Base-by-base conservation (phyloP, 2,113 vertebrate genomes). In the Columba janthina region DNA sequence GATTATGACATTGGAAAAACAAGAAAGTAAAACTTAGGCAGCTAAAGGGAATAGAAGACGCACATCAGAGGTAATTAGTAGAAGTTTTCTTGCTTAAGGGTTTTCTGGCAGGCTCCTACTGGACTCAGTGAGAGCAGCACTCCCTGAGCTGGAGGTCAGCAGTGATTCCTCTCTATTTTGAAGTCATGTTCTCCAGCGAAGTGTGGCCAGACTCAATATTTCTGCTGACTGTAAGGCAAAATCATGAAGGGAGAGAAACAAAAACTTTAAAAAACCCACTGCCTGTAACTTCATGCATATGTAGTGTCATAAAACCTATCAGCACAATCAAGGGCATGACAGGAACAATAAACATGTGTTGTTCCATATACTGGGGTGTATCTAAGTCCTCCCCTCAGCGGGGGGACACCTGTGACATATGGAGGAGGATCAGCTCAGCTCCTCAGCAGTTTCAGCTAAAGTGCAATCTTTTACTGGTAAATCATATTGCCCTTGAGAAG, bases 271-370 rank as follows among this genome's bases (percentile, higher is more conserved):
- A 66, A 58, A n/a, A 5, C 0, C 14, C 16, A 24, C 17, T 6
- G 4, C 19, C 62, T 20, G 7, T 28, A 28, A 34, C 26, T 54
- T 42, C 67, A 28, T 46, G 29, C 60, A 40, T 28, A n/a, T 1
- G 5, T 12, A 14, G 8, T 5, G 7, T 65, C 74, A 46, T 4
- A n/a, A 22, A 91, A 48, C 22, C 28, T 29, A 94, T 22, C 11
- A 34, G 66, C 1, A 6, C 29, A 42, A 12, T 1, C 11, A 11
- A 61, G 76, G 42, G 22, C n/a, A 32, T 0, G 7, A 51, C 19
- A 73, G 50, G 46, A 85, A 10, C 36, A 74, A 31, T 38, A 54
- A 66, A 50, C 10, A 61, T 18, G 12, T 19, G n/a, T 10, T 32
- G 38, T 11, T 69, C 44, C 46, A 28, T 36, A 36, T 32, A 62